Evolutionary conservation across 2,888 invertebrate genomes (phyloP).

Genomic region (Mongoloraphidia duomilia): DNA sequence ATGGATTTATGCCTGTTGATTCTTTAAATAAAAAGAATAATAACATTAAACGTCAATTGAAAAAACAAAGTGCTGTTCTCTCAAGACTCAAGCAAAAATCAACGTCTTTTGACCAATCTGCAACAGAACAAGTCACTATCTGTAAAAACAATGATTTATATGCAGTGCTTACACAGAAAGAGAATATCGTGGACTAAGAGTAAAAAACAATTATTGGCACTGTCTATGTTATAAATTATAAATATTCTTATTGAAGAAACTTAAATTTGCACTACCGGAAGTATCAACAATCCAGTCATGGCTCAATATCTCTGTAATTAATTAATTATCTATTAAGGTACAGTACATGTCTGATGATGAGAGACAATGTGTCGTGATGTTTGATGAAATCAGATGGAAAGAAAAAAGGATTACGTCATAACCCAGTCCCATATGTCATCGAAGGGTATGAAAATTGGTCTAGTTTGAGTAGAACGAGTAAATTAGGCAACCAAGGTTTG

Average conservation of each 20-base stretch:
- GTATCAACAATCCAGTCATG: conserved; percentile 15
- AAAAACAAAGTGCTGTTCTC: too few relatives aligned
- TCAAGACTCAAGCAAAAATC: too few relatives aligned
- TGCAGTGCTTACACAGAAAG: conserved; percentile 12
- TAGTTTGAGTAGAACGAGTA: conserved; percentile 7
- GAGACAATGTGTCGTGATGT: conserved; percentile 12
- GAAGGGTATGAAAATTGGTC: conserved; percentile 12
- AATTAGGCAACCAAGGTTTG: conserved; percentile 7
- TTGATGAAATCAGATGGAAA: conserved; percentile 16
- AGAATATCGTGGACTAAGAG: conserved; percentile 13
- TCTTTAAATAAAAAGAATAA: too few relatives aligned
- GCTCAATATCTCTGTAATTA: conserved; percentile 15
- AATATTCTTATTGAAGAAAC: conserved; percentile 13
- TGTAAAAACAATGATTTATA: too few relatives aligned
- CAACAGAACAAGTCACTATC: too few relatives aligned
- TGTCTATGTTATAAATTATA: conserved; percentile 19
- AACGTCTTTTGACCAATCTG: too few relatives aligned
- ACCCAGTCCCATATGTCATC: conserved; percentile 6
- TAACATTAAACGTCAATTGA: too few relatives aligned
- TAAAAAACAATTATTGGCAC: conserved; percentile 18
- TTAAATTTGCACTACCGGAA: conserved; percentile 16
- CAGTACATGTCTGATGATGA: conserved; percentile 14
- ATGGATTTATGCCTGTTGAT: too few relatives aligned
- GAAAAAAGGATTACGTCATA: conserved; percentile 10
- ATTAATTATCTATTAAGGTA: conserved; percentile 13